Evolutionary conservation across 2,113 vertebrate species (phyloP).

Genomic region (Otis tarda): DNA sequence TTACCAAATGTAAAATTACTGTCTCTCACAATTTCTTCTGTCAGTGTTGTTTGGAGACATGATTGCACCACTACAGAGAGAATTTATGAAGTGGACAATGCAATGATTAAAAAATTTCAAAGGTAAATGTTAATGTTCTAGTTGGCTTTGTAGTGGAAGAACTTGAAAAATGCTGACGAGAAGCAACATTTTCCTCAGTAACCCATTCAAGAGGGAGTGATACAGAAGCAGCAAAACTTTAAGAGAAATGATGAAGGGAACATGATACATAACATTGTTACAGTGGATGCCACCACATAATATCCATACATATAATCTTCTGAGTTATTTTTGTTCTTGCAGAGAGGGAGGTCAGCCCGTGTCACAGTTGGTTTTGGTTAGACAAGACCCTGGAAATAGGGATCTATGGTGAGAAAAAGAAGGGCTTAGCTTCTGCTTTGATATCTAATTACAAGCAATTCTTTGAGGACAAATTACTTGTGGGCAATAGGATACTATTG

Average conservation of each 20-base stretch:
- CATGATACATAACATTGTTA: not conserved
- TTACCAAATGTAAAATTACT: not conserved
- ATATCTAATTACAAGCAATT: not conserved
- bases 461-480: not conserved
- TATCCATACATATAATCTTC: not conserved
- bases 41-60: not conserved
- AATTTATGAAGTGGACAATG: not conserved
- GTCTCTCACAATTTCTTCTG: not conserved
- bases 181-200: not conserved
- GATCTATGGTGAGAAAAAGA: not conserved
- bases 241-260: not conserved
- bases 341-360: not conserved
- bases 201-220: not conserved
- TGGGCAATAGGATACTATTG: not conserved
- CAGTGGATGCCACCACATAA: not conserved
- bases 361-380: constrained; percentile 8
- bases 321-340: not conserved
- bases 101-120: not conserved
- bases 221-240: not conserved
- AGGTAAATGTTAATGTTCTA: not conserved
- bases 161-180: not conserved
- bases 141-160: not conserved
- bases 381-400: not conserved
- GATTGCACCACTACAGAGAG: not conserved
- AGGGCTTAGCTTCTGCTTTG: not conserved